phyloP scores from a whole-genome alignment of 2,888 invertebrate species.

The Latrodectus hesperus region DNA sequence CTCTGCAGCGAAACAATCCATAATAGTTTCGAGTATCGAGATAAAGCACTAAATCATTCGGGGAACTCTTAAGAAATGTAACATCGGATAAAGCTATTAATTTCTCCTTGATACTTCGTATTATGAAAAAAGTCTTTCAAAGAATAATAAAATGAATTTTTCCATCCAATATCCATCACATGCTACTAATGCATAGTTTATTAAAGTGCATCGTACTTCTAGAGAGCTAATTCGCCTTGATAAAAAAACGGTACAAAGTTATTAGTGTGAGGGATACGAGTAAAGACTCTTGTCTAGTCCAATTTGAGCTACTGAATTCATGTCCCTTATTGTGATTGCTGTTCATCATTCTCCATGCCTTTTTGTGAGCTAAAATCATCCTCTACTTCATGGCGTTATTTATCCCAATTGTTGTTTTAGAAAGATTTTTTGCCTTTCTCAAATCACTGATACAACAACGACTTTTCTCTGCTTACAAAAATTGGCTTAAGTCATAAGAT shows the following conservation, averaged over 20 bases:
- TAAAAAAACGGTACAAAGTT: too few species aligned
- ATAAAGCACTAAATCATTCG: too few species aligned
- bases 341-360: slow-evolving; percentile 38
- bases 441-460: neutral
- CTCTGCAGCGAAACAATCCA: too few species aligned
- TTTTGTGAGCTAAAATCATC: slow-evolving; percentile 28
- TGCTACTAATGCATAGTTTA: slow-evolving; percentile 18
- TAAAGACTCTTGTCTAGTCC: neutral
- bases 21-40: too few species aligned
- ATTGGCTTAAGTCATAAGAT: slow-evolving; percentile 10
- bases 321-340: slow-evolving; percentile 30
- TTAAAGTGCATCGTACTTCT: neutral
- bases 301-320: slow-evolving; percentile 1
- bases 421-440: neutral
- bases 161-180: too few species aligned
- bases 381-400: slow-evolving; percentile 31
- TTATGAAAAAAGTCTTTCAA: neutral
- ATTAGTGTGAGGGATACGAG: too few species aligned
- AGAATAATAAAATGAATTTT: too few species aligned
- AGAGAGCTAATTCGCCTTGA: slow-evolving; percentile 3
- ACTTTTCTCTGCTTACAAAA: neutral
- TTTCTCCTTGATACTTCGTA: neutral
- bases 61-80: neutral
- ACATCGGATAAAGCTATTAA: slow-evolving; percentile 8
- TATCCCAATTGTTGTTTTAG: slow-evolving; percentile 32